Percentiles rank a stretch among this genome's conserved stretches.
Evolutionary conservation across 2,888 invertebrate genomes (phyloP).

Genomic region (Ceraclea dissimilis): DNA sequence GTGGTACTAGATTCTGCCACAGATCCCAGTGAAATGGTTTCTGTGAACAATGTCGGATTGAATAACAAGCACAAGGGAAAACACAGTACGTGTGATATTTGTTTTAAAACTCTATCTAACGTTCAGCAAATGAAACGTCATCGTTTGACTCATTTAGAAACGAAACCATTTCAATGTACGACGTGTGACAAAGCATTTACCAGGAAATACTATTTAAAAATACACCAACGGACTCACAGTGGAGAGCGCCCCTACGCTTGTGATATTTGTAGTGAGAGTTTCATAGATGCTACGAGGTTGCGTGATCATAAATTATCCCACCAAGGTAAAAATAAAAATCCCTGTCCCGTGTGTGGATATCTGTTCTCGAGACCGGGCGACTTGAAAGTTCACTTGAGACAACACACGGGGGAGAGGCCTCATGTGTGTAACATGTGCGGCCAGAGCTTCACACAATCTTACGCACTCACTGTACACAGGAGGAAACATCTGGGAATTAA

Average conservation of each 20-base stretch:
- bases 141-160: background rate
- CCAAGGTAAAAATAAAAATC: background rate
- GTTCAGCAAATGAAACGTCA: conserved; percentile 1
- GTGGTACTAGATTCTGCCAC: too few species aligned
- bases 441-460: background rate
- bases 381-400: conserved; percentile 2
- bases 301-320: background rate
- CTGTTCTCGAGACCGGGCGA: background rate
- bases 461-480: background rate
- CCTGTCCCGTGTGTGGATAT: background rate
- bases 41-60: too few species aligned
- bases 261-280: background rate
- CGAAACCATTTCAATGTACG: background rate
- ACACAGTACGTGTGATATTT: background rate
- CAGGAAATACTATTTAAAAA: conserved; percentile 2
- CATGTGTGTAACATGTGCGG: background rate
- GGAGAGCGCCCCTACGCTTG: background rate
- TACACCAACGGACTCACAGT: background rate
- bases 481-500: conserved; percentile 1
- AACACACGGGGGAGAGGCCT: conserved; percentile 4
- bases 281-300: background rate
- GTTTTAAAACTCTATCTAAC: background rate
- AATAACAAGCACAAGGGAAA: too few species aligned
- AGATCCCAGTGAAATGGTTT: too few species aligned
- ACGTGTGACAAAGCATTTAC: conserved; percentile 1